These are phyloP conservation scores for Nesospiza acunhae DNA, from an alignment of 2,113 vertebrate genomes.

Conservation along the genomic window DNA sequence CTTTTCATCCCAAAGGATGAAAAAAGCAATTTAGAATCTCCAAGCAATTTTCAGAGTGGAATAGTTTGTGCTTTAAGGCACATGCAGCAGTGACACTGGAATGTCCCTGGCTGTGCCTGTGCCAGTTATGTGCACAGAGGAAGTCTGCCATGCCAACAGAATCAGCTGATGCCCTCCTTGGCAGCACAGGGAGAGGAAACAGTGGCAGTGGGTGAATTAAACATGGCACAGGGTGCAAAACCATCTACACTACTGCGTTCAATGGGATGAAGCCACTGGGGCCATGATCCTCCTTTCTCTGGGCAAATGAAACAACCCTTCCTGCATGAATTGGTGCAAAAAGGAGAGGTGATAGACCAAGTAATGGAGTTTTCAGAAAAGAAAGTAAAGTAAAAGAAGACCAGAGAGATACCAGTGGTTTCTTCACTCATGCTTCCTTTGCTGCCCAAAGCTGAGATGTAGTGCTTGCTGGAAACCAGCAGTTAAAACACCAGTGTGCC, in stretches of 20 bases:
- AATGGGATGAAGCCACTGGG: background rate
- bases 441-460: background rate
- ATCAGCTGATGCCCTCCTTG: background rate
- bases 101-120: background rate
- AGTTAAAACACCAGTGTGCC: background rate
- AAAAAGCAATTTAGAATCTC: constrained; percentile 56
- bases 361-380: background rate
- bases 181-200: background rate
- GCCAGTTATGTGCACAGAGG: fast-evolving
- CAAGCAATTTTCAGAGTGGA: constrained; percentile 39
- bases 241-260: background rate
- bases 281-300: fast-evolving
- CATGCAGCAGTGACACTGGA: background rate
- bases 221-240: background rate
- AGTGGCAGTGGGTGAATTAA: background rate
- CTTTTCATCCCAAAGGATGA: constrained; percentile 50
- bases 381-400: background rate
- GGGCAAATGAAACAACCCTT: background rate
- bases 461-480: background rate
- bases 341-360: background rate
- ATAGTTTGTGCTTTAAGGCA: constrained; percentile 36
- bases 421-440: background rate
- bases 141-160: background rate
- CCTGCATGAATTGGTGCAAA: fast-evolving
- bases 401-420: fast-evolving